Conservation (phyloP, 2,797 vertebrate species). For the Masticophis lateralis region DNA sequence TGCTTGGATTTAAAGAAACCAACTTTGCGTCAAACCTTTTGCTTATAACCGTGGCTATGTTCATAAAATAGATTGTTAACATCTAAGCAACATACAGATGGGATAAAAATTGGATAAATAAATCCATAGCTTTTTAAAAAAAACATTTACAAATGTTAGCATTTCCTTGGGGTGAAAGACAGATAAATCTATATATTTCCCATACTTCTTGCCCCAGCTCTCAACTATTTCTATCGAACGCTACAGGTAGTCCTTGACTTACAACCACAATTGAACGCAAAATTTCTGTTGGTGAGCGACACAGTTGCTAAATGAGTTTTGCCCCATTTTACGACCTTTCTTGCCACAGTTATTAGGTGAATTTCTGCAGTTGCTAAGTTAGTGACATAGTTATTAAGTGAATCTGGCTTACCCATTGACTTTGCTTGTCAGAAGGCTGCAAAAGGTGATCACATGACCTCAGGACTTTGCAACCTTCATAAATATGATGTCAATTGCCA, state of each 20-base stretch:
- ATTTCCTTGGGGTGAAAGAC: not conserved
- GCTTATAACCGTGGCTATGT: not conserved
- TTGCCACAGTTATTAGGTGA: not conserved
- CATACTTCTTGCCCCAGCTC: not conserved
- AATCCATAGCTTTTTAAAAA: not conserved
- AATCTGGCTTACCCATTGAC: not conserved
- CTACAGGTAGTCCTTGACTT: not conserved
- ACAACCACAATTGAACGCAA: not conserved
- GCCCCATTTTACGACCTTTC: not conserved
- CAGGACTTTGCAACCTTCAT: not conserved
- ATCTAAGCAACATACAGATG: not conserved
- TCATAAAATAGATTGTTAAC: not conserved
- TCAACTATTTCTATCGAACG: not conserved
- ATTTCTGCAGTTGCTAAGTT: not conserved
- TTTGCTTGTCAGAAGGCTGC: not conserved
- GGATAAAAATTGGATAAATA: not conserved
- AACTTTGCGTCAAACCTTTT: not conserved
- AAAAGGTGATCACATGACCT: not conserved
- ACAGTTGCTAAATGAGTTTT: not conserved
- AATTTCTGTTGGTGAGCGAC: not conserved
- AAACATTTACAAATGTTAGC: not conserved
- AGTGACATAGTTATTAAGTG: not conserved
- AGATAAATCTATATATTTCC: constrained; percentile 1
- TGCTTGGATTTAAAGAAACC: not conserved
- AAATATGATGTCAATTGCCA: not conserved